Base-by-base conservation (phyloP, 1,140 invertebrate species). In the Magallana angulata region DNA sequence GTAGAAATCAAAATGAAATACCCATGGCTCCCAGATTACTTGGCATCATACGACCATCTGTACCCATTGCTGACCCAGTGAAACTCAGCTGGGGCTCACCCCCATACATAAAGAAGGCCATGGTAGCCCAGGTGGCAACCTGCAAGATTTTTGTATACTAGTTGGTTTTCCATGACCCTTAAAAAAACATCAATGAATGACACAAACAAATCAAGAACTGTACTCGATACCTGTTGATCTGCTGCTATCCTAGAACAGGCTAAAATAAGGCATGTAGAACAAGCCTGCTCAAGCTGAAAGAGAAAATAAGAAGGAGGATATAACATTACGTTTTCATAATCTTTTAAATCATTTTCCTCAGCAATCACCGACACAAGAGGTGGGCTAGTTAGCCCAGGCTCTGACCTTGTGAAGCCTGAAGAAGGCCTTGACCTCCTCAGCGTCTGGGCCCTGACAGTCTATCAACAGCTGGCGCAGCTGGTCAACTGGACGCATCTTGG, bases 81-180 rank as follows among this genome's bases (percentile, higher is more conserved):
- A 91, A 92, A 86, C 91, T 90, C 80, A 92, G 94, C 68, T 94
- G 92, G 2, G 95, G 96, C 91, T 98, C 98, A 12, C 97, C 97
- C 58, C 98, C 98, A 94, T 98, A 98, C 86, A 98, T 94, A 92
- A 99, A 98, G 93, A 99, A 98, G 0, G 98, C 98, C 92, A 97
- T 96, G 1, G 97, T 97, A 5, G 98, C 98, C 97, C 97, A 97
- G 91, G 99, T 97, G 64, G 96, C 96, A 0, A 97, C 93, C 95
- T 96, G 90, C 7, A 90, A 84, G 18, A 86, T 81, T 76, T 24
- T 68, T 16, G 36, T 56, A 82, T 62, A 36, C 11, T 2, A 48
- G 36, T 57, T 82, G 48, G 12, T 56, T 82, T 30, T 16, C 14
- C 0, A 82, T 57, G 0, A 18, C 57, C 5, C 36, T n/a, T n/a